Evolutionary conservation across 2,888 invertebrate species (phyloP).

Genomic region (Catonia carolina): DNA sequence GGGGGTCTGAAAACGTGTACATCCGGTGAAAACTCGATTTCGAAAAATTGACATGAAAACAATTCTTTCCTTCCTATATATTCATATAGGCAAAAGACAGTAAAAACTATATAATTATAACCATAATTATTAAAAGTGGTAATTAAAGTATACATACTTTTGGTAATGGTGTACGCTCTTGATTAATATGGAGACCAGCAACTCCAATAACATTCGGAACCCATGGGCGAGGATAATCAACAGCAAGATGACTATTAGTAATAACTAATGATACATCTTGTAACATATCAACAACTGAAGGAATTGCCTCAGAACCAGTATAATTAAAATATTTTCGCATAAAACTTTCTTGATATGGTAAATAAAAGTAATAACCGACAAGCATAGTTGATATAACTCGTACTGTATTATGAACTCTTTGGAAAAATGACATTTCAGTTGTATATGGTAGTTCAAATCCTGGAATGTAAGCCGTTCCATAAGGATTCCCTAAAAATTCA

Average conservation of each 20-base stretch:
- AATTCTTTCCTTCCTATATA: too few relatives aligned
- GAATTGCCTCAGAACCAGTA: constrained; percentile 11
- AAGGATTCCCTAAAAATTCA: constrained; percentile 2
- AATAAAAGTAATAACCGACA: constrained; percentile 22
- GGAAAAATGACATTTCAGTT: constrained; percentile 17
- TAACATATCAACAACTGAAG: constrained; percentile 24
- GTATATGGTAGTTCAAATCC: constrained; percentile 29
- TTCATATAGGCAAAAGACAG: too few relatives aligned
- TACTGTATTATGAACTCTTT: constrained; percentile 2
- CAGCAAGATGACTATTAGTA: constrained; percentile 24
- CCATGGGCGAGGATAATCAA: constrained; percentile 11
- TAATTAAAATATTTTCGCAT: constrained; percentile 27
- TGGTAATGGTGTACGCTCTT: constrained; percentile 4
- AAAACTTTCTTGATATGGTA: constrained; percentile 24
- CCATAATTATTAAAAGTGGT: too few relatives aligned
- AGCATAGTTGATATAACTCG: background rate
- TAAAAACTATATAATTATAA: too few relatives aligned
- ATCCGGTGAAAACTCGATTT: too few relatives aligned
- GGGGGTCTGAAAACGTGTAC: too few relatives aligned
- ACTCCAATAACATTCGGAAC: constrained; percentile 12
- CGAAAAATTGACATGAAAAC: too few relatives aligned
- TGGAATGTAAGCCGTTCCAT: constrained; percentile 42
- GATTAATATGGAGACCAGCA: constrained; percentile 5
- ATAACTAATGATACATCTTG: constrained; percentile 27
- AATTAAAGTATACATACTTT: too few relatives aligned